Base-by-base conservation (phyloP, 1,140 invertebrate genomes). In the Pseudobourletiella spinata region DNA sequence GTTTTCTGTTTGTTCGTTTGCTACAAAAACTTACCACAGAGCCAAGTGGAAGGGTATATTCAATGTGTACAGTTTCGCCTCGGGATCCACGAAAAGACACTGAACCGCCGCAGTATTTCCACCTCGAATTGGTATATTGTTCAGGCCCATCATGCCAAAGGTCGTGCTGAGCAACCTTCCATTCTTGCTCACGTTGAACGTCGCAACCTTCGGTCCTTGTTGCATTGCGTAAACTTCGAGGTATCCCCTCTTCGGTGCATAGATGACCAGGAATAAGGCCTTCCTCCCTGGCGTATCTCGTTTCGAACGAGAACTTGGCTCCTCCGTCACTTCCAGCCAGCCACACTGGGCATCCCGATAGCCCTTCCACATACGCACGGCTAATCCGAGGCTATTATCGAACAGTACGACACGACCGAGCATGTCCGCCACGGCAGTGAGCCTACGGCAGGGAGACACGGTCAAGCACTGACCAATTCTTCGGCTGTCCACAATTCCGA, bases 301-400 rank as follows among this genome's bases (percentile, higher is more conserved):
- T 59, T 72, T 69, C 62, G 69, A 63, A 59, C 69, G 69, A 2
- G 72, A 71, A 66, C 73, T 70, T 35, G 79, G 79, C 66, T 84
- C 83, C 71, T 88, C 86, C 6, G 79, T 73, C 32, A 87, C 86
- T 77, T 89, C 84, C 42, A 95, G 77, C 32, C 32, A 35, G 20
- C 29, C 86, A 76, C 88, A 91, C 72, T 96, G 89, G 8, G 93
- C 91, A 76, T 96, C 88, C 60, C 93, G 79, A 73, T 95, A 97
- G 11, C 82, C 94, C 79, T 96, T 96, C 81, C 91, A 95, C 74
- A 95, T 86, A 61, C 91, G 80, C 20, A 95, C 73, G 20, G 86
- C 84, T 57, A 88, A 80, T 8, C 91, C 89, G 71, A 81, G 83
- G 35, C 79, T 80, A 24, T 88, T 83, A 76, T 97, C 91, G 16